phyloP scores from a whole-genome alignment of 1,140 invertebrate genomes.

The Lethocerus indicus region DNA sequence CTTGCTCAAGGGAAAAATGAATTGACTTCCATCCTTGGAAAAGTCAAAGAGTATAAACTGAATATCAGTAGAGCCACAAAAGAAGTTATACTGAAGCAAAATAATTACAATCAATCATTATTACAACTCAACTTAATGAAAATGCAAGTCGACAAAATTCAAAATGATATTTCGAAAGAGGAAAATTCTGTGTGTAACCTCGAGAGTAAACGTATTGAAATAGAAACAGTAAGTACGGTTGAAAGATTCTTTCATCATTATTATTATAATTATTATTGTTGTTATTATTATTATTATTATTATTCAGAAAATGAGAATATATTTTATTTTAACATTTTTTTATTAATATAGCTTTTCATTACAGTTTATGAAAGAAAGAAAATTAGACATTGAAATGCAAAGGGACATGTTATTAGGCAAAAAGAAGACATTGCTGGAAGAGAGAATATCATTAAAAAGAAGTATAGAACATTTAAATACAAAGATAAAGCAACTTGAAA shows the following conservation, averaged over 20 bases:
- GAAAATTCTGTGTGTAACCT: constrained; percentile 36
- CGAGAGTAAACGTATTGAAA: constrained; percentile 35
- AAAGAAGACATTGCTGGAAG: constrained; percentile 33
- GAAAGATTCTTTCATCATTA: neutral
- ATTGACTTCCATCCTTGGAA: constrained; percentile 22
- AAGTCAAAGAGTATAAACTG: neutral
- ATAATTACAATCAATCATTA: constrained; percentile 30
- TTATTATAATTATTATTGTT: neutral
- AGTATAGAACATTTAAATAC: constrained; percentile 34
- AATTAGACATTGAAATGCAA: constrained; percentile 37
- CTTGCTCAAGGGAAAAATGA: too few species aligned
- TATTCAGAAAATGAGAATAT: neutral
- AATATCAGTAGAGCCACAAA: constrained; percentile 26
- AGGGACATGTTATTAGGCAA: constrained; percentile 37
- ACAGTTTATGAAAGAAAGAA: constrained; percentile 42
- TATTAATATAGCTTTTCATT: constrained; percentile 3
- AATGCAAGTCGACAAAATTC: constrained; percentile 34
- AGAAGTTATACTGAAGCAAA: constrained; percentile 26
- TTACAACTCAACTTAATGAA: constrained; percentile 43
- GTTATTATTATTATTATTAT: neutral
- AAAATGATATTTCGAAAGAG: constrained; percentile 32
- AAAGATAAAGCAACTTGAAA: constrained; percentile 39
- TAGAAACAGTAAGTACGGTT: constrained; percentile 29
- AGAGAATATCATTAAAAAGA: constrained; percentile 33
- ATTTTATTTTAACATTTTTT: neutral